A percentile compares a stretch with the other conserved stretches of the same genome.
Evolutionary conservation across 2,113 vertebrate genomes (phyloP).

Genomic region (Odocoileus virginianus): DNA sequence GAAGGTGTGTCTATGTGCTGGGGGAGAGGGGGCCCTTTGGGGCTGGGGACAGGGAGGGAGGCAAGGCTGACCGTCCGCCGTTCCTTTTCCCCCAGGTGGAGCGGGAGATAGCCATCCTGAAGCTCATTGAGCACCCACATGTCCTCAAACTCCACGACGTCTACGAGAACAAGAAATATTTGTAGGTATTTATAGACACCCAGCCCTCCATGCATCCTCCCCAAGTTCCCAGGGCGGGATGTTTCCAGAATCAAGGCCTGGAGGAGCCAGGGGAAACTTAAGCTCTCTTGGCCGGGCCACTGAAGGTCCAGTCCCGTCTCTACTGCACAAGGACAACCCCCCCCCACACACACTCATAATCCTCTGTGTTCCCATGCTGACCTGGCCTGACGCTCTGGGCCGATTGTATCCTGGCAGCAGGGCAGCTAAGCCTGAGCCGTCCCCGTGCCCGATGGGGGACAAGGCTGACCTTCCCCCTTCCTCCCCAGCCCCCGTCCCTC

Average conservation of each 20-base stretch:
- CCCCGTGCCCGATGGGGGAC: neutral
- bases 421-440: neutral
- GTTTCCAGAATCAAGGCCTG: neutral
- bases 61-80: neutral
- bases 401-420: neutral
- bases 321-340: neutral
- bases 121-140: slow-evolving; percentile 94
- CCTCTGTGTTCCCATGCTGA: neutral
- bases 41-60: accelerated
- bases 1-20: slow-evolving; percentile 82
- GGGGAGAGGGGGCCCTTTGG: accelerated
- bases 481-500: neutral
- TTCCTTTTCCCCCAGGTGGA: slow-evolving; percentile 83
- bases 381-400: neutral
- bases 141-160: slow-evolving; percentile 95
- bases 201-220: neutral
- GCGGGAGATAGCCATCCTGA: slow-evolving; percentile 94
- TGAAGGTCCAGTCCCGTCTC: neutral
- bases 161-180: slow-evolving; percentile 97
- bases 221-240: neutral
- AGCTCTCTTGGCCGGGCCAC: neutral
- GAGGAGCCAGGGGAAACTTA: neutral
- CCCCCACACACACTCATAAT: neutral
- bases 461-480: neutral
- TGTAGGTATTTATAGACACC: slow-evolving; percentile 88